Base-by-base conservation (phyloP, 2,113 vertebrate species). In the Cisticola juncidis region DNA sequence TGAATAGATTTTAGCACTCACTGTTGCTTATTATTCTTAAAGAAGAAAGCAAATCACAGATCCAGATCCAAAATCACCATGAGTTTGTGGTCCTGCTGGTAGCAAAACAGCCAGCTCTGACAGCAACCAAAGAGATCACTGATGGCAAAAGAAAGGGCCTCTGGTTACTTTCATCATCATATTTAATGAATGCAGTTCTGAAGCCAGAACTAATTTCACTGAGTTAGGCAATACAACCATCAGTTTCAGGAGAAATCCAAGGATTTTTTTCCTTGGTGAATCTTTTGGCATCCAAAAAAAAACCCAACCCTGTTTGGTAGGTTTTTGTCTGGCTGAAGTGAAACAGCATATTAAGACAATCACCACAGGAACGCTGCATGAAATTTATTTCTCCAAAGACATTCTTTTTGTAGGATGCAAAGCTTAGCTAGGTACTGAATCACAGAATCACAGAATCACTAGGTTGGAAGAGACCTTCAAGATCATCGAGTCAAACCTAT, bases 271-370 rank as follows among this genome's bases (percentile, higher is more conserved):
- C 22, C 21, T 74, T 26, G 20, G 1, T 47, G 3, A 11, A 68
- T 23, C 26, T 94, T 81, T 25, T 71, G 21, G 24, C 25, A 84
- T 35, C 4, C 13, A 70, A 74, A 54, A 48, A 71, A 58, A 35
- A 36, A 0, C 9, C 11, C 20, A 78, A 22, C 1, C 1, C 7
- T 5, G 2, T n/a, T 81, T 36, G 18, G 44, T 4, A 82, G 10
- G 4, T 2, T 71, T 87, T 33, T 81, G 11, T 17, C 31, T 42
- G 11, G 5, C 23, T 84, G 44, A 71, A 93, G 25, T 7, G 8
- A 62, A 78, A 60, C 5, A 47, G 3, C 11, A 22, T 44, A 20
- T 77, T 23, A 12, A 91, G 44, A 84, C 7, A 25, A 72, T 77
- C 26, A 78, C 29, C 23, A 60, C 4, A 51, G 8, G 12, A 84